These are phyloP conservation scores for Platyscapa corneri DNA, from an alignment of 1,140 invertebrate genomes.

Conservation along the genomic window DNA sequence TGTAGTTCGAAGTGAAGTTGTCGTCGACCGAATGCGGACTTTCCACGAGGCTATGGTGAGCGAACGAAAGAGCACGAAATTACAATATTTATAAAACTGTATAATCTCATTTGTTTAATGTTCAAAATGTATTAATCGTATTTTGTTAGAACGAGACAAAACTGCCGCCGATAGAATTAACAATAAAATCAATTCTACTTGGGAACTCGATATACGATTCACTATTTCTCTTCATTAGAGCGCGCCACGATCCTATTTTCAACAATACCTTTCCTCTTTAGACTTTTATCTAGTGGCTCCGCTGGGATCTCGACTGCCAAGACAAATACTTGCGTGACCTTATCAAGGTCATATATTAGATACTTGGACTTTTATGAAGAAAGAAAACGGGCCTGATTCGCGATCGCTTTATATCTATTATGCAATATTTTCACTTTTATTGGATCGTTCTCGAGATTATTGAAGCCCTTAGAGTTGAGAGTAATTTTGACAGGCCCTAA, in stretches of 20 bases:
- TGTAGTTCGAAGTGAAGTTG: too few relatives aligned
- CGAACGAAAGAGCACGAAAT: too few relatives aligned
- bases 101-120: too few relatives aligned
- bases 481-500: too few relatives aligned
- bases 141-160: not conserved
- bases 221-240: slow-evolving; percentile 2
- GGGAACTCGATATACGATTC: not conserved
- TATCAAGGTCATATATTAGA: not conserved
- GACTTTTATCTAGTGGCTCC: not conserved
- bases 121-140: not conserved
- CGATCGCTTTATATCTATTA: not conserved
- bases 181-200: not conserved
- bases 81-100: too few relatives aligned
- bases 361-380: not conserved
- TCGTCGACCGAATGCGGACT: too few relatives aligned
- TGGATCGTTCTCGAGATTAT: too few relatives aligned
- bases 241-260: not conserved
- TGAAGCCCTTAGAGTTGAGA: too few relatives aligned
- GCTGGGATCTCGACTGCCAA: not conserved
- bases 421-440: too few relatives aligned
- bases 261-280: not conserved
- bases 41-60: too few relatives aligned
- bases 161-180: not conserved
- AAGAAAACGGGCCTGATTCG: not conserved
- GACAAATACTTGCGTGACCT: not conserved